phyloP scores from a whole-genome alignment of 2,888 invertebrate genomes.

The Apamea sordens region DNA sequence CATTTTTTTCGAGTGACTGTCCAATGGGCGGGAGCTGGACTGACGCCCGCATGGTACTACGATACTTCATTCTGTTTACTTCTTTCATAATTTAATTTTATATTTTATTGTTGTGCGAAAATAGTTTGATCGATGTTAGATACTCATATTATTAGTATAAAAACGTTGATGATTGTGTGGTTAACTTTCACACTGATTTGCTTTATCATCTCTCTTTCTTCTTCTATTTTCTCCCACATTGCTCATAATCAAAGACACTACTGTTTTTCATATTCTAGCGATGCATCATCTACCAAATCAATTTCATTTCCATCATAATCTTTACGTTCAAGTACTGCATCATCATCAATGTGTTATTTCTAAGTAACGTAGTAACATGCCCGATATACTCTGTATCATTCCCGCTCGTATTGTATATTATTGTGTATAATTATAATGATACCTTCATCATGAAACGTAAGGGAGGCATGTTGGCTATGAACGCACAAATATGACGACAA shows the following conservation, averaged over 20 bases:
- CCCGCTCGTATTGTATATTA: slow-evolving; percentile 82
- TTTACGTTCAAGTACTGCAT: slow-evolving; percentile 21
- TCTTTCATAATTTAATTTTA: slow-evolving; percentile 35
- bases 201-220: slow-evolving; percentile 17
- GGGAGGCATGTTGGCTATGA: slow-evolving; percentile 69
- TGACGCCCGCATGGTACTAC: slow-evolving; percentile 78
- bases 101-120: slow-evolving; percentile 47
- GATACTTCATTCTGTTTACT: slow-evolving; percentile 66
- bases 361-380: slow-evolving; percentile 79
- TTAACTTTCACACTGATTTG: neutral
- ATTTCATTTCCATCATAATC: slow-evolving; percentile 9
- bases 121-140: slow-evolving; percentile 53
- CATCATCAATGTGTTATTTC: slow-evolving; percentile 43
- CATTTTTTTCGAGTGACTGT: slow-evolving; percentile 77
- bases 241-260: slow-evolving; percentile 24
- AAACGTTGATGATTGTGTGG: slow-evolving; percentile 50
- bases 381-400: slow-evolving; percentile 82
- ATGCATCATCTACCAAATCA: slow-evolving; percentile 3
- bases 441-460: slow-evolving; percentile 78
- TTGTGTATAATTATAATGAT: slow-evolving; percentile 84
- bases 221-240: slow-evolving; percentile 19
- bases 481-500: slow-evolving; percentile 53
- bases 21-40: slow-evolving; percentile 79
- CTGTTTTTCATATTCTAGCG: slow-evolving; percentile 27
- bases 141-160: slow-evolving; percentile 41